Evolutionary conservation across 2,797 vertebrate species (phyloP).

Genomic region (Tympanoctomys barrerae): DNA sequence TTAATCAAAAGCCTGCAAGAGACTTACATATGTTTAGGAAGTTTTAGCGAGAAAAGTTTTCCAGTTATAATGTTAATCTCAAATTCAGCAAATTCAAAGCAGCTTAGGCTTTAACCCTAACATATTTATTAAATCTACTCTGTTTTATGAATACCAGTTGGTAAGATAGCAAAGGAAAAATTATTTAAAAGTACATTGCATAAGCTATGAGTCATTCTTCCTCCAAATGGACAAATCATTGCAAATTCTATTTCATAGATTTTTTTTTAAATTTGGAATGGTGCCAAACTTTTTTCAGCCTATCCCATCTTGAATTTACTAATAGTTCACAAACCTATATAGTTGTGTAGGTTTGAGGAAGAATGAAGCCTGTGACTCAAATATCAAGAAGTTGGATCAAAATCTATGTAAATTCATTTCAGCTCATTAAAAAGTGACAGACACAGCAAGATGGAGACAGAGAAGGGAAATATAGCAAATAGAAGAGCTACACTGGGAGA

Average conservation of each 20-base stretch:
- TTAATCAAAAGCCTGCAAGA: not conserved
- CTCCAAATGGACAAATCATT: constrained; percentile 53
- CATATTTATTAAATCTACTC: constrained; percentile 53
- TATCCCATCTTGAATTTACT: constrained; percentile 21
- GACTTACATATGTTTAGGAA: constrained; percentile 33
- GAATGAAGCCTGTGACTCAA: not conserved
- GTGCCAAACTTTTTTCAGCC: not conserved
- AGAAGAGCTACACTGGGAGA: not conserved
- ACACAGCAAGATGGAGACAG: accelerated
- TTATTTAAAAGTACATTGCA: constrained; percentile 52
- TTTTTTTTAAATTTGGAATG: constrained; percentile 50
- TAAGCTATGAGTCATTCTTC: constrained; percentile 54
- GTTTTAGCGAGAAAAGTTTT: not conserved
- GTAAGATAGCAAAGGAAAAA: constrained; percentile 59
- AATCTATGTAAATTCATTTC: not conserved
- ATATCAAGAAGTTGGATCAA: not conserved
- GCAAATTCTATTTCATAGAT: constrained; percentile 43
- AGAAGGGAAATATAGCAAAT: not conserved
- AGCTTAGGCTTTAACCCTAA: not conserved
- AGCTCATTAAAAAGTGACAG: not conserved
- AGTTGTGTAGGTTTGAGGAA: not conserved
- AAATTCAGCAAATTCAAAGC: constrained; percentile 47
- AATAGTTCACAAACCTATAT: constrained; percentile 9
- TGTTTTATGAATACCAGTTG: constrained; percentile 58
- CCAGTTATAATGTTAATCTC: constrained; percentile 52